Evolutionary conservation across 2,888 invertebrate species (phyloP).

Genomic region (Drosophila longiperda): DNA sequence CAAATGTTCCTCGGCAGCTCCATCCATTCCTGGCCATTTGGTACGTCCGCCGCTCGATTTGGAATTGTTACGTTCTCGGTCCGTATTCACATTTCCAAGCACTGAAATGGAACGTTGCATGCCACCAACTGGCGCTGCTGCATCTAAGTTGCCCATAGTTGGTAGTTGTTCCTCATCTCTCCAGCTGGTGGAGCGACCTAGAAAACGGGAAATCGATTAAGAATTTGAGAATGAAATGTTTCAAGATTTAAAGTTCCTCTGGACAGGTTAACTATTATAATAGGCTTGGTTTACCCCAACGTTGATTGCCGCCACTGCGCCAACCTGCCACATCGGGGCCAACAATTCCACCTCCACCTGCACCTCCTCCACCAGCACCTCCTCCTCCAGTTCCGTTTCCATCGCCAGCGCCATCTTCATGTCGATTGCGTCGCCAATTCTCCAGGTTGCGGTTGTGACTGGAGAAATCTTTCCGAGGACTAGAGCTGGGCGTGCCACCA

Average conservation of each 20-base stretch:
- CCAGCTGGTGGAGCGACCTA: conserved; percentile 84
- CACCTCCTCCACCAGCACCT: conserved; percentile 28
- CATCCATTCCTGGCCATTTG: conserved; percentile 50
- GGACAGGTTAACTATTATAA: not conserved
- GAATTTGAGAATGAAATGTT: not conserved
- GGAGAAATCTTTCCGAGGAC: conserved; percentile 83
- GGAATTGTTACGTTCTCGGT: conserved; percentile 14
- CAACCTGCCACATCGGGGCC: conserved; percentile 63
- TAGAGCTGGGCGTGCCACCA: conserved; percentile 82
- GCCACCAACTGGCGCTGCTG: conserved; percentile 26
- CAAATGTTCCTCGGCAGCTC: conserved; percentile 71
- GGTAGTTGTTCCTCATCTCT: conserved; percentile 80
- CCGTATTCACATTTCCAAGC: conserved; percentile 60
- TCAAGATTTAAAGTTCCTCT: not conserved
- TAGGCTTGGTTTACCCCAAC: conserved; percentile 77
- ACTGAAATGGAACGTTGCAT: conserved; percentile 81
- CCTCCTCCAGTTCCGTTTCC: conserved; percentile 23
- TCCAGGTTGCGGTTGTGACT: conserved; percentile 82
- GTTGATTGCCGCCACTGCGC: conserved; percentile 70
- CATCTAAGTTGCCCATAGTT: conserved; percentile 26
- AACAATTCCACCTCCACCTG: conserved; percentile 16
- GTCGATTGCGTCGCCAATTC: conserved; percentile 83
- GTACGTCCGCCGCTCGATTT: conserved; percentile 20
- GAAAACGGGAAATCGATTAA: not conserved
- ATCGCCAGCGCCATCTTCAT: conserved; percentile 80